These are phyloP conservation scores for Drosophila robusta DNA, from an alignment of 2,888 invertebrate genomes.

Conservation along the genomic window DNA sequence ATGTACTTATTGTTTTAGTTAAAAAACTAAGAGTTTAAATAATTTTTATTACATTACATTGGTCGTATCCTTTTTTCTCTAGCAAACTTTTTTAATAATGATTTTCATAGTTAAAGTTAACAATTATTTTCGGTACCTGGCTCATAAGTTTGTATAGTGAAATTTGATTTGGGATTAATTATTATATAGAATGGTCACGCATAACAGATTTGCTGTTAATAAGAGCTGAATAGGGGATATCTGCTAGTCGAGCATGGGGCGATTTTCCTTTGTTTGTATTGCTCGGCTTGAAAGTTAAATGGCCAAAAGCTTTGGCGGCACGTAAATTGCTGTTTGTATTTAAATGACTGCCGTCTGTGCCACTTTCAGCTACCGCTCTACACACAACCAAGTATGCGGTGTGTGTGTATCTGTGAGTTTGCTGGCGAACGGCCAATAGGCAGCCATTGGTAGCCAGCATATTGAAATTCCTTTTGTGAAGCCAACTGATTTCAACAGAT, in stretches of 20 bases:
- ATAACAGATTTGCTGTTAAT: neutral
- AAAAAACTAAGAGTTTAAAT: too few species aligned
- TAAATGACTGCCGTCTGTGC: constrained; percentile 27
- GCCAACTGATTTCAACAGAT: constrained; percentile 14
- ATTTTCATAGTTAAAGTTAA: too few species aligned
- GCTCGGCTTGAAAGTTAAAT: constrained; percentile 29
- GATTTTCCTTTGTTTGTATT: constrained; percentile 8
- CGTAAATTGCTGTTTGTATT: constrained; percentile 43
- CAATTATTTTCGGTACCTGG: too few species aligned
- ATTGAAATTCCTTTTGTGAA: constrained; percentile 24
- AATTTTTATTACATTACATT: too few species aligned
- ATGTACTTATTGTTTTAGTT: too few species aligned
- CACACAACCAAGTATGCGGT: neutral
- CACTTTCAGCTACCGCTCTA: neutral
- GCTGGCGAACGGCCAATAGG: constrained; percentile 20
- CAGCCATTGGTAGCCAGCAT: constrained; percentile 2
- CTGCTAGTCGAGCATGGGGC: neutral
- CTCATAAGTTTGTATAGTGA: too few species aligned
- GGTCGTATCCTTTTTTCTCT: too few species aligned
- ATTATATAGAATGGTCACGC: too few species aligned
- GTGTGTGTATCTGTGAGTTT: constrained; percentile 2
- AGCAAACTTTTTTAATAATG: too few species aligned
- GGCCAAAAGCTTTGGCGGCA: constrained; percentile 30
- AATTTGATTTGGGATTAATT: too few species aligned
- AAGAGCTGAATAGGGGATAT: constrained; percentile 4